phyloP scores from a whole-genome alignment of 1,140 invertebrate species.

The Drosophila navojoa region DNA sequence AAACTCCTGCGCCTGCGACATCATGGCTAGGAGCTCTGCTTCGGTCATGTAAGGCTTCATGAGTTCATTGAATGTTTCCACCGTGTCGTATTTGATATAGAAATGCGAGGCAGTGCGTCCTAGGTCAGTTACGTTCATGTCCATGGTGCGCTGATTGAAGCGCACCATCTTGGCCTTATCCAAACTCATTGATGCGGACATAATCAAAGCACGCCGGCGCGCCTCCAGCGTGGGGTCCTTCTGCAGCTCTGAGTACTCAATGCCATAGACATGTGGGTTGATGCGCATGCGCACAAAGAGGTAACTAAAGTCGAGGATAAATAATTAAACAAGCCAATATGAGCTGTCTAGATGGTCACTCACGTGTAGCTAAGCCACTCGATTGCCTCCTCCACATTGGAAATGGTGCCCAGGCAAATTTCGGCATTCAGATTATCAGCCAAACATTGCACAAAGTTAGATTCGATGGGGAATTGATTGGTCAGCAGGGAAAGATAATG shows the following conservation, averaged over 20 bases:
- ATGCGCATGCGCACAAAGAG: constrained; percentile 96
- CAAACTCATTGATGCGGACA: constrained; percentile 90
- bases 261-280: constrained; percentile 96
- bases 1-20: constrained; percentile 97
- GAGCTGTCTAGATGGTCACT: background rate
- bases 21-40: constrained; percentile 93
- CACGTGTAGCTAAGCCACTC: constrained; percentile 98
- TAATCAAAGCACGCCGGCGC: constrained; percentile 91
- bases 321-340: background rate
- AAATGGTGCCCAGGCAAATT: constrained; percentile 96
- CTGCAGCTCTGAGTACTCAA: constrained; percentile 89
- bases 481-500: constrained; percentile 98
- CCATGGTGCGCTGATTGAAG: constrained; percentile 93
- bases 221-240: constrained; percentile 91
- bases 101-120: constrained; percentile 98
- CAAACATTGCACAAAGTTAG: constrained; percentile 95
- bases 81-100: constrained; percentile 98
- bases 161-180: constrained; percentile 98
- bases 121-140: constrained; percentile 93
- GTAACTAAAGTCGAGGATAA: constrained; percentile 85
- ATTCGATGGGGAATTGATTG: constrained; percentile 99
- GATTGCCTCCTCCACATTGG: constrained; percentile 97
- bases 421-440: constrained; percentile 99
- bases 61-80: constrained; percentile 94
- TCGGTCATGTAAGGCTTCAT: constrained; percentile 93